Evolutionary conservation across 2,797 vertebrate genomes (phyloP), one percentile per base, ranked within the genome.

Genomic region (Odontamblyopus rebecca): DNA sequence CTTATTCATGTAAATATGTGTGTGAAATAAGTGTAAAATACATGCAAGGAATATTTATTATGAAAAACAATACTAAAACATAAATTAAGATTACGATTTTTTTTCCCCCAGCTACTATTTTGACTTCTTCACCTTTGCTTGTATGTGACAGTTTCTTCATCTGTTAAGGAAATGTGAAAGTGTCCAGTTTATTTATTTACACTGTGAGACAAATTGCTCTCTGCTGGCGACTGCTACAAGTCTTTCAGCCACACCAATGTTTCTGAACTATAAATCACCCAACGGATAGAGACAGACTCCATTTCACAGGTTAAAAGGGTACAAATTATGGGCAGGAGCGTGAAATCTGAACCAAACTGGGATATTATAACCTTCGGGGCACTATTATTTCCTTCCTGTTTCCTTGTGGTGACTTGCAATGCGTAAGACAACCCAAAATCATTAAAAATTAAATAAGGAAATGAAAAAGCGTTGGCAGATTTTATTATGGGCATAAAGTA

Each of bases 111-210:
- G 23, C 53, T 23, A 26, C 54, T n/a, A 4, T 27, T 26, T 12
- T 57, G 27, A 29, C 27, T 30, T 29, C 13, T 29, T 6, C 23
- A 11, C 2, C 60, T 41, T 35, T 41, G 61, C 30, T 44, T 44
- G 38, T 41, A 23, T 5, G 35, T 26, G 61, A 63, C 61, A 61
- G 80, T 75, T 73, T 57, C 38, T 65, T 74, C 27, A 57, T 83
- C 85, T 82, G 68, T 74, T 79, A 87, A 84, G 56, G 0, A 72
- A 68, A 70, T 75, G 69, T 79, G 41, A 60, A 82, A 77, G 62
- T 67, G 68, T 80, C 77, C 76, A 57, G 67, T 79, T 82, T 87
- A 86, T 89, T 91, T 92, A 91, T 89, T 89, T 89, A 85, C 70
- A 78, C 80, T 76, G 41, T 38, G 77, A 87, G 86, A 85, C 79